phyloP scores from a whole-genome alignment of 2,113 vertebrate species.

The Tachysurus fulvidraco region DNA sequence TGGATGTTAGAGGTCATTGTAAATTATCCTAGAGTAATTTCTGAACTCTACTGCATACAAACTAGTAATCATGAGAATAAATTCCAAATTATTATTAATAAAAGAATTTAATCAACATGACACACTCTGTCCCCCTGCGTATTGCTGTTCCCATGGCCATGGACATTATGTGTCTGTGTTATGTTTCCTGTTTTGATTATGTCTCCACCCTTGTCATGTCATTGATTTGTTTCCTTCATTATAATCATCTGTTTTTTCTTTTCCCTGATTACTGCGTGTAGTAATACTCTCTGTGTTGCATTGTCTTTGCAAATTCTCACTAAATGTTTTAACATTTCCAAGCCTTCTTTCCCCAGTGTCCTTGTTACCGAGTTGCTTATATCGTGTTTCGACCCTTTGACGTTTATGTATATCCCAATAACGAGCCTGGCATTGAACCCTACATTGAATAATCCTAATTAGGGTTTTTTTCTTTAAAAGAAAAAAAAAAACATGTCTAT shows the following conservation, averaged over 20 bases:
- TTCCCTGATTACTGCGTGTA: not conserved
- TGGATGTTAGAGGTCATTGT: not conserved
- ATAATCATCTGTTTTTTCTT: slow-evolving; percentile 11
- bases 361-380: not conserved
- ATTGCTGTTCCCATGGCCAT: not conserved
- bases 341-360: not conserved
- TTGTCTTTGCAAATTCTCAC: not conserved
- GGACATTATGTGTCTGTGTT: not conserved
- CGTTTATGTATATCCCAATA: not conserved
- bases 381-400: not conserved
- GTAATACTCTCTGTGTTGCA: not conserved
- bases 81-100: not conserved
- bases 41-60: not conserved
- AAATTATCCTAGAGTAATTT: not conserved
- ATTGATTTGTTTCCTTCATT: not conserved
- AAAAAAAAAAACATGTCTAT: not conserved
- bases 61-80: not conserved
- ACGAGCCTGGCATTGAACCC: not conserved
- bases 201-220: not conserved
- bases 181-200: not conserved
- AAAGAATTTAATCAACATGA: not conserved
- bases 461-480: not conserved
- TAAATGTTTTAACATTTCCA: not conserved
- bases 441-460: not conserved
- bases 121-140: too few relatives aligned